phyloP scores from a whole-genome alignment of 2,113 vertebrate genomes.

The Neopipo cinnamomea region DNA sequence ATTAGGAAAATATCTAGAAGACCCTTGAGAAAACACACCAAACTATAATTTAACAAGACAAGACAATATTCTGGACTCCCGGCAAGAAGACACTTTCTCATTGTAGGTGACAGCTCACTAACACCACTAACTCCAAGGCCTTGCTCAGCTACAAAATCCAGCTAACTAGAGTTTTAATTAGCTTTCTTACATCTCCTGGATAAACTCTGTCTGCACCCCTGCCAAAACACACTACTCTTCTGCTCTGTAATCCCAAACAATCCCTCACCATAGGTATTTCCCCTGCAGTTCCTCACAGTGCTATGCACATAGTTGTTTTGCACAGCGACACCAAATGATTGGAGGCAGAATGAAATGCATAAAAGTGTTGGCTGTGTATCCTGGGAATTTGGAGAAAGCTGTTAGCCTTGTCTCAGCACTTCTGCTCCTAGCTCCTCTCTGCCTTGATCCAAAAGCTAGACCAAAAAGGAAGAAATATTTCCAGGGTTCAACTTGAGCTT shows the following conservation, averaged over 20 bases:
- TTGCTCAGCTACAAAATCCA: neutral
- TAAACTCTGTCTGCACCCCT: neutral
- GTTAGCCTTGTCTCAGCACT: neutral
- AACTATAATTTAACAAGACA: neutral
- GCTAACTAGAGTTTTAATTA: neutral
- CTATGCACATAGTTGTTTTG: fast-evolving
- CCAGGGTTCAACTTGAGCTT: neutral
- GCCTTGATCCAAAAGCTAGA: neutral
- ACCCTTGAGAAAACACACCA: neutral
- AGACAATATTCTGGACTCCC: neutral
- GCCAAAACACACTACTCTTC: neutral
- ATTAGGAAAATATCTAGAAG: neutral
- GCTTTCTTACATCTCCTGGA: neutral
- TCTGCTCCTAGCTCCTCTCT: neutral
- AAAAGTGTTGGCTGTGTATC: neutral
- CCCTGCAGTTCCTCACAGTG: neutral
- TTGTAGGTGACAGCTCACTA: neutral
- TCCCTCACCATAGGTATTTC: neutral
- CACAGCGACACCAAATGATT: neutral
- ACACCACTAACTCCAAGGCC: neutral
- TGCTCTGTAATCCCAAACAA: neutral
- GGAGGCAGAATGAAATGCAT: neutral
- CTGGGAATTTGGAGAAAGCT: neutral
- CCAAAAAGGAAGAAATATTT: conserved; percentile 23
- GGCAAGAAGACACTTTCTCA: neutral